A percentile compares a stretch with the other conserved stretches of the same genome.
phyloP scores from a whole-genome alignment of 2,797 vertebrate species.

The Rhodeus uyekii region DNA sequence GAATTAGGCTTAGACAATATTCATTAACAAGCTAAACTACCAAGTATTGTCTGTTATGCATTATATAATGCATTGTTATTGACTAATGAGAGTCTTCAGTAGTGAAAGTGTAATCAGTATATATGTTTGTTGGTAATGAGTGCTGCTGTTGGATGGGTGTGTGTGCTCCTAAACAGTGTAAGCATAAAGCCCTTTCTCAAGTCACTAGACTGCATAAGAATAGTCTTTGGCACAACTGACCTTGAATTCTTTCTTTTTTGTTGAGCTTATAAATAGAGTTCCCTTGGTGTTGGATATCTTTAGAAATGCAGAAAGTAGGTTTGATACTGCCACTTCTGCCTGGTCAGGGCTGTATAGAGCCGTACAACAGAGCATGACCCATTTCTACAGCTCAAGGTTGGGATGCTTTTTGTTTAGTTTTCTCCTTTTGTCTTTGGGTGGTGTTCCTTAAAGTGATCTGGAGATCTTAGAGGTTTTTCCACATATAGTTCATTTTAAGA shows the following conservation, averaged over 20 bases:
- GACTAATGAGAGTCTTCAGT: background rate
- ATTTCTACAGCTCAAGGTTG: slow-evolving; percentile 56
- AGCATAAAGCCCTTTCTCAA: background rate
- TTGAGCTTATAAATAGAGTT: slow-evolving; percentile 55
- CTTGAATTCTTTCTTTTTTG: slow-evolving; percentile 29
- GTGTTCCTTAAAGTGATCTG: slow-evolving; percentile 9
- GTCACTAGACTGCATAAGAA: background rate
- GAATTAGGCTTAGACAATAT: background rate
- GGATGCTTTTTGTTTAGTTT: slow-evolving; percentile 38
- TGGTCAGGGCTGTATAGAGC: slow-evolving; percentile 17
- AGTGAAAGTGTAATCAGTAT: background rate
- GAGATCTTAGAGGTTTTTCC: background rate
- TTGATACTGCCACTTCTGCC: slow-evolving; percentile 44
- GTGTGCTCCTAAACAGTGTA: background rate
- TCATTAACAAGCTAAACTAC: background rate
- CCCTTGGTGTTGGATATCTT: slow-evolving; percentile 59
- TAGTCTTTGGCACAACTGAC: slow-evolving; percentile 29
- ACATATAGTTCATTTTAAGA: no score
- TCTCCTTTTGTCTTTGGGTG: slow-evolving; percentile 36
- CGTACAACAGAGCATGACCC: slow-evolving; percentile 58
- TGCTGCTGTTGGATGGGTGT: background rate
- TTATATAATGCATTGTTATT: background rate
- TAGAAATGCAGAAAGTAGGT: slow-evolving; percentile 65
- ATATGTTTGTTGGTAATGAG: background rate
- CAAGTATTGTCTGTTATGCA: background rate